A percentile compares a stretch with the other conserved stretches of the same genome.
Evolutionary conservation across 2,113 vertebrate genomes (phyloP).

Genomic region (Platysteira castanea): DNA sequence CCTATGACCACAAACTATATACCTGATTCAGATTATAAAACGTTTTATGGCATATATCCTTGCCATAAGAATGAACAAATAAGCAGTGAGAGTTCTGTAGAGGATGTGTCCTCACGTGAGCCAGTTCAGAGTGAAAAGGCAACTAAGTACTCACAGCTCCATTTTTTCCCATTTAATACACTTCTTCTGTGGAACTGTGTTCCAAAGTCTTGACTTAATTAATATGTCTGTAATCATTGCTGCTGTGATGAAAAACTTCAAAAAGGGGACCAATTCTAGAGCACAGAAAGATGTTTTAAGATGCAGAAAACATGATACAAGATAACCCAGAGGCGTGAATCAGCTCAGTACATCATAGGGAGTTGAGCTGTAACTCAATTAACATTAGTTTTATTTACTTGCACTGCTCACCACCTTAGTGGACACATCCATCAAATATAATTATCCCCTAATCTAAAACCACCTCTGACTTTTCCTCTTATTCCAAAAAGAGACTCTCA

Average conservation of each 20-base stretch:
- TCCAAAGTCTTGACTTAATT: background rate
- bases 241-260: background rate
- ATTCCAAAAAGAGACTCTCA: background rate
- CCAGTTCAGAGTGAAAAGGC: background rate
- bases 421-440: background rate
- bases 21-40: background rate
- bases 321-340: background rate
- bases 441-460: background rate
- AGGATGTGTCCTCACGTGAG: fast-evolving
- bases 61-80: background rate
- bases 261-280: background rate
- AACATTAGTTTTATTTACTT: background rate
- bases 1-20: background rate
- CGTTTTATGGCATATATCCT: background rate
- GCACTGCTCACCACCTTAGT: background rate
- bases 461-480: background rate
- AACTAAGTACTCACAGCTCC: background rate
- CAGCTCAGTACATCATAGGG: background rate
- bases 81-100: background rate
- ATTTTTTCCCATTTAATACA: background rate
- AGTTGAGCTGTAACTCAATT: background rate
- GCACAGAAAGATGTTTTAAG: background rate
- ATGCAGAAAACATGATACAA: background rate
- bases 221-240: background rate
- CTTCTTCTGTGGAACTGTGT: background rate